phyloP scores from a whole-genome alignment of 2,888 invertebrate genomes.

The Chaetogeoica ovagalla region DNA sequence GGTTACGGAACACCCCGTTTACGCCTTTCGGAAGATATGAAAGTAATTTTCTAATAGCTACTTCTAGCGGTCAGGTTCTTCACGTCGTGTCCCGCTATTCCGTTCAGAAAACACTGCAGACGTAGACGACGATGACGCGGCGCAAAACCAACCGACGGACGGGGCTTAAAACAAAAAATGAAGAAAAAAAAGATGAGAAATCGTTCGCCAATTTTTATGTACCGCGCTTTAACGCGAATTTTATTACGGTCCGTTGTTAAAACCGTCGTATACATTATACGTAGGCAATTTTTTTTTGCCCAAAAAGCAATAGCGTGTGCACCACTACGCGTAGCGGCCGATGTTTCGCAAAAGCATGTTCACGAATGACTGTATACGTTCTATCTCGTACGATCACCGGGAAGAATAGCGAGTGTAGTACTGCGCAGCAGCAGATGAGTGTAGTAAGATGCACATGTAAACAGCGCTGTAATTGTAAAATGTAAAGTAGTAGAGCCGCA shows the following conservation, averaged over 20 bases:
- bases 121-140: not conserved
- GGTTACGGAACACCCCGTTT: not conserved
- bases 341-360: too few species aligned
- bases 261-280: too few species aligned
- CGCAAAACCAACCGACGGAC: not conserved
- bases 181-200: not conserved
- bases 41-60: conserved; percentile 35
- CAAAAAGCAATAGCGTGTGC: too few species aligned
- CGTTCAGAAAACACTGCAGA: not conserved
- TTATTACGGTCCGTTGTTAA: not conserved
- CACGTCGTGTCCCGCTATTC: not conserved
- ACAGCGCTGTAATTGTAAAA: too few species aligned
- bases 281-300: too few species aligned
- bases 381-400: too few species aligned
- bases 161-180: not conserved
- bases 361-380: too few species aligned
- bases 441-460: too few species aligned
- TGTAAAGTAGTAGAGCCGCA: too few species aligned
- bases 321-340: too few species aligned
- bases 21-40: not conserved
- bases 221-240: conserved; percentile 6
- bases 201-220: not conserved
- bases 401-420: too few species aligned
- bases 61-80: conserved; percentile 3
- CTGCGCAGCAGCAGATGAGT: too few species aligned